Base-by-base conservation (phyloP, 2,888 invertebrate species). In the Lasioglossum vierecki region DNA sequence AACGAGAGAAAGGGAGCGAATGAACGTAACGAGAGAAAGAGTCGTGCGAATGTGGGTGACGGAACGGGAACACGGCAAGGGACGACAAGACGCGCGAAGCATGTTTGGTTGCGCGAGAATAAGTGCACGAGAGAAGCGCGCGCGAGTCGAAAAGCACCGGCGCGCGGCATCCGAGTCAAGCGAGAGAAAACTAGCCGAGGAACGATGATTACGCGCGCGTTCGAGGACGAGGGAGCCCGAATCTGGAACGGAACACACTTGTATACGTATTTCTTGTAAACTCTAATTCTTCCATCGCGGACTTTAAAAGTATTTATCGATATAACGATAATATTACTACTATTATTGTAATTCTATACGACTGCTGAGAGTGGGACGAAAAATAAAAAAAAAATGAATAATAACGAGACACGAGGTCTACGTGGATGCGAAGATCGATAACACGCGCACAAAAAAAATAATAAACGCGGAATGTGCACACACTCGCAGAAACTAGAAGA, bases 241-340 rank as follows among this genome's bases (percentile, higher is more conserved):
- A 85, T 86, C 85, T 86, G 87, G 90, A 91, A 91, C 90, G 91
- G 91, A 91, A 94, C 92, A 97, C 96, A 97, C 96, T 96, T 96
- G 97, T 97, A 97, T 97, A 97, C 97, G 97, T 97, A 96, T 97
- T 95, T 96, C 95, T 95, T 96, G 95, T 96, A 96, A 96, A 96
- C 96, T 96, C 96, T 96, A 96, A 96, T 96, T 95, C 96, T 96
- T 96, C 96, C 96, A 95, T 94, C 94, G 95, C 94, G 95, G 93
- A 95, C 94, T 95, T 95, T 93, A 94, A 95, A 95, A 94, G 93
- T 95, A 95, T 95, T 95, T 95, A 95, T 95, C 95, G 94, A 94
- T 92, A 94, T 95, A 95, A 94, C 94, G 93, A 94, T 94, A 92
- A 91, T 89, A 92, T 89, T 92, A 94, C 93, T 94, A 95, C 94